phyloP scores from a whole-genome alignment of 2,888 invertebrate species.

The Heliconius cydno region DNA sequence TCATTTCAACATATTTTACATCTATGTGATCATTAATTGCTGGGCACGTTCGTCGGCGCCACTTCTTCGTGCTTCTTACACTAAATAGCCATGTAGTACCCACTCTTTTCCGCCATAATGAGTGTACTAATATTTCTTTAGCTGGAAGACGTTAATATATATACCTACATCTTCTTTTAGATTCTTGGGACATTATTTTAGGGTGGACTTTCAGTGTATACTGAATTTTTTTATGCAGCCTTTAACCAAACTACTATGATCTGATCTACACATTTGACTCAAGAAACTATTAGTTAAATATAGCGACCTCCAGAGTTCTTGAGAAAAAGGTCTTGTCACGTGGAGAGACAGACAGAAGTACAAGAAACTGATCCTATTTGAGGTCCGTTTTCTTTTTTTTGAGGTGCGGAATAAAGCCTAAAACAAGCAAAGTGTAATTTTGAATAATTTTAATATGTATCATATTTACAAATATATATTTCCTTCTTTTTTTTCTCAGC shows the following conservation, averaged over 20 bases:
- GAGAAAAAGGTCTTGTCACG: too few species aligned
- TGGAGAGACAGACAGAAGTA: too few species aligned
- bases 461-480: too few species aligned
- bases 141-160: slow-evolving; percentile 3
- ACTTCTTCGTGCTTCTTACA: slow-evolving; percentile 44
- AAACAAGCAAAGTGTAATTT: too few species aligned
- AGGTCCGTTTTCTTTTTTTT: too few species aligned
- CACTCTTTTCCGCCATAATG: slow-evolving; percentile 48
- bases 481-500: background rate
- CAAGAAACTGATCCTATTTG: too few species aligned
- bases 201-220: background rate
- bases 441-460: too few species aligned
- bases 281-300: background rate
- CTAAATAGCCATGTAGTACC: slow-evolving; percentile 30
- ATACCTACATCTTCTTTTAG: background rate
- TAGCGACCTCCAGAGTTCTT: too few species aligned
- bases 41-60: slow-evolving; percentile 51
- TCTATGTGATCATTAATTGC: slow-evolving; percentile 51
- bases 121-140: slow-evolving; percentile 54
- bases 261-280: background rate
- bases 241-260: too few species aligned
- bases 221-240: too few species aligned
- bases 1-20: slow-evolving; percentile 30
- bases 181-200: background rate
- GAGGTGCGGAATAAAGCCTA: too few species aligned